phyloP scores from a whole-genome alignment of 2,113 vertebrate species.

The Podilymbus podiceps region DNA sequence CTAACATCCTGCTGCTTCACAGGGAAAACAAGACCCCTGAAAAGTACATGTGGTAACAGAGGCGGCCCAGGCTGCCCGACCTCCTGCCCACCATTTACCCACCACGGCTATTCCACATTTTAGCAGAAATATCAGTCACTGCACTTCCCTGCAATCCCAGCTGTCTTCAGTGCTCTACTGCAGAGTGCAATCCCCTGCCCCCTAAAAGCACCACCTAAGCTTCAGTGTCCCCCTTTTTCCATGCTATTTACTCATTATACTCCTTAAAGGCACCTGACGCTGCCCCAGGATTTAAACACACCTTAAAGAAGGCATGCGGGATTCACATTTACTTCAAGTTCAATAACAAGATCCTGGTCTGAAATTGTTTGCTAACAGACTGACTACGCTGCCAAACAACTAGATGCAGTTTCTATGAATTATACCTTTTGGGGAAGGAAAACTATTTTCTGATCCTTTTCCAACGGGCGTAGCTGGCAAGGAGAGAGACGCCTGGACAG shows the following conservation, averaged over 20 bases:
- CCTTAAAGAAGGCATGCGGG: background rate
- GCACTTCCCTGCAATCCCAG: background rate
- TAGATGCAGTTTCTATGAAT: background rate
- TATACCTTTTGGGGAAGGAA: conserved; percentile 88
- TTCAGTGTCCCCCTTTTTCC: background rate
- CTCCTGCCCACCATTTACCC: background rate
- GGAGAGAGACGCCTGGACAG: conserved; percentile 92
- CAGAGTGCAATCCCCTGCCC: background rate
- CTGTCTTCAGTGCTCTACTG: background rate
- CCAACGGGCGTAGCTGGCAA: conserved; percentile 93
- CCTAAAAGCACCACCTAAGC: background rate
- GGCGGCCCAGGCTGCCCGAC: background rate
- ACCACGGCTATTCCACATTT: background rate
- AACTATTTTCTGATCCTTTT: conserved; percentile 85
- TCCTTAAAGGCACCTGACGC: background rate
- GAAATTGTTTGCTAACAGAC: background rate
- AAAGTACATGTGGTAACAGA: background rate
- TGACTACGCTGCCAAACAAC: background rate
- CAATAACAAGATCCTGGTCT: background rate
- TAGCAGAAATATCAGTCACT: background rate
- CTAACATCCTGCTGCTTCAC: background rate
- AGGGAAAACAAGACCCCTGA: background rate
- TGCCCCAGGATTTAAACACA: background rate
- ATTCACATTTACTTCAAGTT: background rate
- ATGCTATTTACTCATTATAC: background rate